phyloP scores from a whole-genome alignment of 2,797 vertebrate genomes.

The Enteromius thamalakanensis region DNA sequence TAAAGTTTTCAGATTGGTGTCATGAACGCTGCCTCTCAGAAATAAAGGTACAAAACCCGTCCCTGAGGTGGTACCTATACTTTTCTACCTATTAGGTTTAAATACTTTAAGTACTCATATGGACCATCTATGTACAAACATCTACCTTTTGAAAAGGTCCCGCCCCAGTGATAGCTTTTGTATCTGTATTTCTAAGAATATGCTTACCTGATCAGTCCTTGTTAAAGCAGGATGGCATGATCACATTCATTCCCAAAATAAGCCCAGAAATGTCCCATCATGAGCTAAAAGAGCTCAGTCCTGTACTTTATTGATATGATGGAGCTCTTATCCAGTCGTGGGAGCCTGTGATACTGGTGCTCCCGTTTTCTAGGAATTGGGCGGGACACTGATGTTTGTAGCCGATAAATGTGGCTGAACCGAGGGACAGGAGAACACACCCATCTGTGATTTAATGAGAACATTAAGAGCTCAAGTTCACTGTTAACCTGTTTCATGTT shows the following conservation, averaged over 20 bases:
- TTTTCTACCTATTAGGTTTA: no score
- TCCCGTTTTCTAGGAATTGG: background rate
- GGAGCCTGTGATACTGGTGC: background rate
- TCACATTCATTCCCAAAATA: background rate
- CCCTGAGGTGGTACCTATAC: no score
- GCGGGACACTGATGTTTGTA: background rate
- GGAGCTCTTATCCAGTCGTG: background rate
- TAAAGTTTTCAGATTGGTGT: no score
- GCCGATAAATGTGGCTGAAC: background rate
- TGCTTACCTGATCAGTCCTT: conserved; percentile 12
- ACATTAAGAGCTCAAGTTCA: background rate
- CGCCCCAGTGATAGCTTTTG: no score
- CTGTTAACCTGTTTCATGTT: background rate
- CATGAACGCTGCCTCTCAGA: no score
- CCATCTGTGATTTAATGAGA: background rate
- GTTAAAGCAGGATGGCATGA: background rate
- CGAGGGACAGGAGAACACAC: background rate
- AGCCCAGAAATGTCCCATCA: background rate
- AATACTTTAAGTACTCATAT: no score
- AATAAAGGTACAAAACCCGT: no score
- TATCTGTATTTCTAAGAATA: no score
- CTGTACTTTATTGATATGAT: no score
- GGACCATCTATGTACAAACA: no score
- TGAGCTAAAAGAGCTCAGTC: background rate
- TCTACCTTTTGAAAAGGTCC: no score